Conservation (phyloP, 2,113 vertebrate species). For the Ochotona princeps region DNA sequence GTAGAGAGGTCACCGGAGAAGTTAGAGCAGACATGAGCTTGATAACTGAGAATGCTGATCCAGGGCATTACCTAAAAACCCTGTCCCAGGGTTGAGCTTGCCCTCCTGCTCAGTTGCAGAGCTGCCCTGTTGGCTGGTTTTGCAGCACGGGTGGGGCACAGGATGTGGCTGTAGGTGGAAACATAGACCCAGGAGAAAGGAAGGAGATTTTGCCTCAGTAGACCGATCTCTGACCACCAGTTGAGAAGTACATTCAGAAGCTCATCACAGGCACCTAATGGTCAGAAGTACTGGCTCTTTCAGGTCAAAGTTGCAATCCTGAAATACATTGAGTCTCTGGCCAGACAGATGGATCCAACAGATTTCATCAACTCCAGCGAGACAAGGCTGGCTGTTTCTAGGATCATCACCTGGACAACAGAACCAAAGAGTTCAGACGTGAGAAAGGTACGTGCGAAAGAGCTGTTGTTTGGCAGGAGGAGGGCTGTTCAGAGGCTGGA, state of each 20-base stretch:
- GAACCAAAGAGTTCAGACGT: slow-evolving; percentile 99
- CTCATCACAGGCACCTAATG: background rate
- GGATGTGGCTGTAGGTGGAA: background rate
- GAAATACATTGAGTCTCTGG: slow-evolving; percentile 97
- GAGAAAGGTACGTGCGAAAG: slow-evolving; percentile 91
- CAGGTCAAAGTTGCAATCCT: slow-evolving; percentile 99
- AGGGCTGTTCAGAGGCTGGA: background rate
- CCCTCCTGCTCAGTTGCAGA: background rate
- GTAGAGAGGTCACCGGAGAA: background rate
- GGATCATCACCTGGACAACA: slow-evolving; percentile 99
- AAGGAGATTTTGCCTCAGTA: background rate
- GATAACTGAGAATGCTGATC: background rate
- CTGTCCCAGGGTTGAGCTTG: background rate
- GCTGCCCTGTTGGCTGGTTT: background rate
- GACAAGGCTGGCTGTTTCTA: slow-evolving; percentile 97
- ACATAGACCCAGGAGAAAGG: background rate
- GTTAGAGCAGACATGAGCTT: background rate
- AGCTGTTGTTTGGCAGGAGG: background rate
- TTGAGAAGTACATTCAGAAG: slow-evolving; percentile 33
- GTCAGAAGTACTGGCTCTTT: slow-evolving; percentile 54
- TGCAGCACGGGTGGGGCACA: background rate
- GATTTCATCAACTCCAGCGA: slow-evolving; percentile 99
- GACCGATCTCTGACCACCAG: background rate
- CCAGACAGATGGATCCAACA: slow-evolving; percentile 96
- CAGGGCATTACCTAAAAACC: background rate